Evolutionary conservation across 1,140 invertebrate genomes (phyloP).

Genomic region (Capitella teleta): DNA sequence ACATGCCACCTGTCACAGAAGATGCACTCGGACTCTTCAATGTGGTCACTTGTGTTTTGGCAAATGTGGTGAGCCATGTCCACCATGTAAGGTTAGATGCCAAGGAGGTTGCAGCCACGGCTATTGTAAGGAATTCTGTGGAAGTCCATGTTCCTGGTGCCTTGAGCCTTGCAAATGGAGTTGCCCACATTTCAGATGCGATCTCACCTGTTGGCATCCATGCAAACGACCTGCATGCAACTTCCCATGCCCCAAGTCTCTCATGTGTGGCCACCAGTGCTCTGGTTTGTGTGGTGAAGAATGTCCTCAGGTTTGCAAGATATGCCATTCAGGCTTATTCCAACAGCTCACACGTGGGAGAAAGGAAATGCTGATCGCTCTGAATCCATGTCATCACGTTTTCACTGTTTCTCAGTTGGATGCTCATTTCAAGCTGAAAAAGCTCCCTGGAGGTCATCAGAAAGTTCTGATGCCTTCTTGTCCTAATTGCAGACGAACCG

Average conservation of each 20-base stretch:
- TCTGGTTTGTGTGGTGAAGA: too few relatives aligned
- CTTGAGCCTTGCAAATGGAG: constrained; percentile 12
- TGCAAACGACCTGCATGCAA: constrained; percentile 12
- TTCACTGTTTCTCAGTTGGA: too few relatives aligned
- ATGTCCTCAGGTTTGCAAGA: too few relatives aligned
- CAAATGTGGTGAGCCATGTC: constrained; percentile 37
- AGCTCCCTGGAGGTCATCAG: too few relatives aligned
- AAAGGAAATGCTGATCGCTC: too few relatives aligned
- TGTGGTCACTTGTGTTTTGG: constrained; percentile 19
- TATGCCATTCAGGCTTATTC: too few relatives aligned
- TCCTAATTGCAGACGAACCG: too few relatives aligned
- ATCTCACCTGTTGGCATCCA: not conserved
- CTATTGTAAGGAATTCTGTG: constrained; percentile 17
- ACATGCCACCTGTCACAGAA: constrained; percentile 34
- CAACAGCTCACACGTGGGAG: too few relatives aligned
- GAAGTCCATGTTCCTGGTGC: constrained; percentile 13
- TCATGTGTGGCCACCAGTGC: not conserved
- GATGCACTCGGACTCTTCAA: constrained; percentile 15
- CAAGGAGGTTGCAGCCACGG: constrained; percentile 15
- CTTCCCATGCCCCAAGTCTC: not conserved
- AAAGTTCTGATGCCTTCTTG: too few relatives aligned
- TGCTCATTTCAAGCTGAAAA: too few relatives aligned
- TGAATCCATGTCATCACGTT: too few relatives aligned
- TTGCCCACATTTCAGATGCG: not conserved
- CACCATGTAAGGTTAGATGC: constrained; percentile 44